Percentiles rank a stretch among this genome's conserved stretches.
Evolutionary conservation across 2,113 vertebrate genomes (phyloP).

Genomic region (Paradoxurus hermaphroditus): DNA sequence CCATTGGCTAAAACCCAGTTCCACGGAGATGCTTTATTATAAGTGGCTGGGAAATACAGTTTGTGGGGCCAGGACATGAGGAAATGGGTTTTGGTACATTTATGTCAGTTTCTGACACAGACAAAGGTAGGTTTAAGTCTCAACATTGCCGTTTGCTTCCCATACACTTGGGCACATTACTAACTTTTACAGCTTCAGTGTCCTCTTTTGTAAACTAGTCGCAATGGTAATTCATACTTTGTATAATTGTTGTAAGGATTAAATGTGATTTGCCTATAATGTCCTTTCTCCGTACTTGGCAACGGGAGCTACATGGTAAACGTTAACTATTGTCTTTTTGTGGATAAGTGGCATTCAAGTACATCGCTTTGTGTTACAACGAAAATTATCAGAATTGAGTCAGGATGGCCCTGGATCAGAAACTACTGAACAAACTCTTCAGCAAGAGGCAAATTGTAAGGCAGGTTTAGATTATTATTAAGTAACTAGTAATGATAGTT

Average conservation of each 20-base stretch:
- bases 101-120: neutral
- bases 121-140: neutral
- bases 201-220: neutral
- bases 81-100: neutral
- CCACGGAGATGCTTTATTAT: neutral
- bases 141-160: neutral
- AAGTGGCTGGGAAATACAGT: neutral
- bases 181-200: neutral
- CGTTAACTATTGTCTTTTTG: neutral
- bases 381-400: neutral
- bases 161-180: neutral
- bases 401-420: neutral
- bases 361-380: neutral
- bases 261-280: neutral
- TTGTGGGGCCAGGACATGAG: neutral
- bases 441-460: neutral
- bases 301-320: neutral
- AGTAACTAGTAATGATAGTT: neutral
- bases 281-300: neutral
- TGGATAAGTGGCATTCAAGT: neutral
- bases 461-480: neutral
- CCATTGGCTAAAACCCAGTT: neutral
- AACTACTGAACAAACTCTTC: neutral
- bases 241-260: neutral
- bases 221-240: neutral